A percentile compares a stretch with the other conserved stretches of the same genome.
Evolutionary conservation across 2,797 vertebrate genomes (phyloP).

Genomic region (Melanotaenia nigrans): DNA sequence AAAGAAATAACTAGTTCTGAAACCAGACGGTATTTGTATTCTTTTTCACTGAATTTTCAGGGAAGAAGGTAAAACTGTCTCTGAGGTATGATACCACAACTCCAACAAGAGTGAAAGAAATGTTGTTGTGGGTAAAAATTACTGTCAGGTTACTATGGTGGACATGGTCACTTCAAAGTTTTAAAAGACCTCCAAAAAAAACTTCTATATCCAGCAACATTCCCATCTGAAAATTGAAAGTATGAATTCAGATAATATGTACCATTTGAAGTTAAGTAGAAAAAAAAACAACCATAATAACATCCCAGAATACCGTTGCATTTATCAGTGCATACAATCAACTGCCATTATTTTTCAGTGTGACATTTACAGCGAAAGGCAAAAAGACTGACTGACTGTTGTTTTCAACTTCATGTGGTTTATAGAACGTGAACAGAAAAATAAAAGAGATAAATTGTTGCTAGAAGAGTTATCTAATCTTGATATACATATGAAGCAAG

Average conservation of each 20-base stretch:
- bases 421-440: slow-evolving; percentile 6
- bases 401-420: slow-evolving; percentile 9
- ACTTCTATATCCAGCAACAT: neutral
- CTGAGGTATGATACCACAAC: neutral
- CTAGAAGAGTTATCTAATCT: neutral
- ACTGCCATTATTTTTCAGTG: slow-evolving; percentile 37
- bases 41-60: neutral
- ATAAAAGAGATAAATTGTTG: slow-evolving; percentile 8
- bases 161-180: neutral
- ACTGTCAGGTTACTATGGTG: neutral
- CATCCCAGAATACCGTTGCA: slow-evolving; percentile 21
- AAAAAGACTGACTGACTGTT: slow-evolving; percentile 20
- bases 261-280: slow-evolving; percentile 11
- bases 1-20: slow-evolving; percentile 1
- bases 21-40: neutral
- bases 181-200: slow-evolving; percentile 8
- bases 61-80: neutral
- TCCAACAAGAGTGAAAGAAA: neutral
- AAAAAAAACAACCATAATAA: slow-evolving; percentile 34
- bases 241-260: slow-evolving; percentile 21
- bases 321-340: slow-evolving; percentile 45
- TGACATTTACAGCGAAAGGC: slow-evolving; percentile 59
- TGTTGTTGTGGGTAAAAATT: neutral
- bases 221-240: slow-evolving; percentile 1
- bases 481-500: neutral